These are phyloP conservation scores for Melanogrammus aeglefinus DNA, from an alignment of 2,797 vertebrate species.

Conservation along the genomic window DNA sequence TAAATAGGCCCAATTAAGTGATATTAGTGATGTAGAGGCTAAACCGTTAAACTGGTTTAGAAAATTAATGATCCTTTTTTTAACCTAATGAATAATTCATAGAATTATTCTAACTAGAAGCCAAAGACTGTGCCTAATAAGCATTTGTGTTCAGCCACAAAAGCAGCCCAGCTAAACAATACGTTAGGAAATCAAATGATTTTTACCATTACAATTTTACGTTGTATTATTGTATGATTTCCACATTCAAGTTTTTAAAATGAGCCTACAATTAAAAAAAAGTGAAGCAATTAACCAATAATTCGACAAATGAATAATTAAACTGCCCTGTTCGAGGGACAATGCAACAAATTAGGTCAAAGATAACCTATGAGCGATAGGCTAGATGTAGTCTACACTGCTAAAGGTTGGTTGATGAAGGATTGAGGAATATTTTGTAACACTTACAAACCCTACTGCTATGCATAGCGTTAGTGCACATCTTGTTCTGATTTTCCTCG, in stretches of 20 bases:
- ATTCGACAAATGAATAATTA: background rate
- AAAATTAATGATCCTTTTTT: constrained; percentile 1
- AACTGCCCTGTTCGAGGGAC: too few relatives aligned
- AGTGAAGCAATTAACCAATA: background rate
- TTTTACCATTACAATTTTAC: background rate
- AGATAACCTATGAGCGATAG: background rate
- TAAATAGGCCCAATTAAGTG: background rate
- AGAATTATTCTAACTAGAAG: constrained; percentile 21
- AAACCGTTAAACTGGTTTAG: constrained; percentile 6
- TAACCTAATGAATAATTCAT: constrained; percentile 42
- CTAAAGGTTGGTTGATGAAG: constrained; percentile 23
- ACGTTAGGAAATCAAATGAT: background rate
- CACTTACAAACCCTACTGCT: constrained; percentile 15
- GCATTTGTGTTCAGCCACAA: background rate
- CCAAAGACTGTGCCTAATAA: background rate
- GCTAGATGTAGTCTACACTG: background rate
- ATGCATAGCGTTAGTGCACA: constrained; percentile 32
- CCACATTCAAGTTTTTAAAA: background rate
- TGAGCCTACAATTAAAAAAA: background rate
- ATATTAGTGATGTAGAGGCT: constrained; percentile 1
- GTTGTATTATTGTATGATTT: background rate
- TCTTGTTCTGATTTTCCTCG: constrained; percentile 42
- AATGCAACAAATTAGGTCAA: too few relatives aligned
- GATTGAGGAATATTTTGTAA: constrained; percentile 42
- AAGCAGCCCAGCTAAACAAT: background rate